Evolutionary conservation across 1,140 invertebrate species (phyloP).

Genomic region (Radopholus similis): DNA sequence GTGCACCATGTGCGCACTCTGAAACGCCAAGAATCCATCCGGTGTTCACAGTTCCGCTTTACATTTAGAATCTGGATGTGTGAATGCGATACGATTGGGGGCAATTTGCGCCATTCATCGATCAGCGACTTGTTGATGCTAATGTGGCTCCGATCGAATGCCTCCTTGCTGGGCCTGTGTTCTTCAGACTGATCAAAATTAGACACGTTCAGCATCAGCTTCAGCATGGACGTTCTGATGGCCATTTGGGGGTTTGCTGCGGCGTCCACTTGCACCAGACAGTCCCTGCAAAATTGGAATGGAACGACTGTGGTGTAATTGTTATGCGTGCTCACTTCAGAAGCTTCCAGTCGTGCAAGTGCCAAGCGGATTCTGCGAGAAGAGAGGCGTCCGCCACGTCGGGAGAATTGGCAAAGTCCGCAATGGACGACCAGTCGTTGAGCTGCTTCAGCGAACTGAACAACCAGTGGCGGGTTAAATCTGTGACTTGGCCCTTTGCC

Average conservation of each 20-base stretch:
- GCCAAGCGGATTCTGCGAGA: slow-evolving; percentile 35
- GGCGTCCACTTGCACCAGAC: slow-evolving; percentile 28
- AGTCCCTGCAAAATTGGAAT: slow-evolving; percentile 14
- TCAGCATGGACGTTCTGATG: slow-evolving; percentile 24
- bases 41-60: neutral
- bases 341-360: slow-evolving; percentile 29
- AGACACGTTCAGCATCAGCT: slow-evolving; percentile 26
- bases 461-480: neutral
- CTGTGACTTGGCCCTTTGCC: neutral
- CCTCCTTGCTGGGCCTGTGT: slow-evolving; percentile 16
- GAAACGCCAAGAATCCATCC: neutral
- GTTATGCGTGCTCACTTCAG: neutral
- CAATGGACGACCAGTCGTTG: slow-evolving; percentile 39
- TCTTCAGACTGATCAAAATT: neutral
- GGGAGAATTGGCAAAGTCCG: slow-evolving; percentile 22
- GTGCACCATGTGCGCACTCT: slow-evolving; percentile 36
- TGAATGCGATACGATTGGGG: slow-evolving; percentile 27
- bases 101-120: slow-evolving; percentile 32
- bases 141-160: slow-evolving; percentile 16
- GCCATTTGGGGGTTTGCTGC: slow-evolving; percentile 12
- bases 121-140: slow-evolving; percentile 33
- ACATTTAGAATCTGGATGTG: slow-evolving; percentile 26
- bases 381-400: slow-evolving; percentile 32
- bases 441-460: slow-evolving; percentile 34
- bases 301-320: neutral